Base-by-base conservation (phyloP, 2,888 invertebrate species). In the Neocrepidodera transversa region DNA sequence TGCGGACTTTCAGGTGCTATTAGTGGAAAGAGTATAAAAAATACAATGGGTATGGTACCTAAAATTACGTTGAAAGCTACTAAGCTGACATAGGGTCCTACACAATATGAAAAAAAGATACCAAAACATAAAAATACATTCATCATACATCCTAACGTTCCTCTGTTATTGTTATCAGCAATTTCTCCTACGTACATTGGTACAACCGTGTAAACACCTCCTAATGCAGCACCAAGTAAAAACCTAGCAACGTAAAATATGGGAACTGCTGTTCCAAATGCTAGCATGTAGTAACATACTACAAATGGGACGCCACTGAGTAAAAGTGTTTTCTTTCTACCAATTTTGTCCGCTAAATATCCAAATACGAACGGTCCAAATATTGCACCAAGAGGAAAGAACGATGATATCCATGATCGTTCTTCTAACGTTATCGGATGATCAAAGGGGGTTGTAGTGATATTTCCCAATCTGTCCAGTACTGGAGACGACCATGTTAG, bases 171-270 rank as follows among this genome's bases (percentile, higher is more conserved):
- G 59, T 89, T 87, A 81, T 91, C 88, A 2, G 93, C 86, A 43
- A 93, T 90, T 79, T 95, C 95, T 40, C 92, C 92, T 59, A 93
- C 86, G 79, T 95, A 95, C 85, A 93, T 91, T 0, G 95, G 93
- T 0, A 88, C 85, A 1, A 88, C 86, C 0, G 90, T 87, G 79
- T 88, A 90, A n/a, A 87, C 80, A 71, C 88, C 86, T 0, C 90
- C 89, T 0, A 87, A 84, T 0, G 85, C 86, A 0, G 88, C 70
- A 40, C 92, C 92, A 77, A 84, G 85, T 56, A 83, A 78, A 67
- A 84, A 82, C 57, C 83, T 82, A 51, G 85, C 87, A 4, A 78
- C 83, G 78, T 84, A 87, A 54, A 84, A 79, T 72, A 82, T 79
- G 11, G 68, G 76, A 0, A 86, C 78, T 28, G 74, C 74, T 3